Base-by-base conservation (phyloP, 2,113 vertebrate species). In the Triplophysa siluroides region DNA sequence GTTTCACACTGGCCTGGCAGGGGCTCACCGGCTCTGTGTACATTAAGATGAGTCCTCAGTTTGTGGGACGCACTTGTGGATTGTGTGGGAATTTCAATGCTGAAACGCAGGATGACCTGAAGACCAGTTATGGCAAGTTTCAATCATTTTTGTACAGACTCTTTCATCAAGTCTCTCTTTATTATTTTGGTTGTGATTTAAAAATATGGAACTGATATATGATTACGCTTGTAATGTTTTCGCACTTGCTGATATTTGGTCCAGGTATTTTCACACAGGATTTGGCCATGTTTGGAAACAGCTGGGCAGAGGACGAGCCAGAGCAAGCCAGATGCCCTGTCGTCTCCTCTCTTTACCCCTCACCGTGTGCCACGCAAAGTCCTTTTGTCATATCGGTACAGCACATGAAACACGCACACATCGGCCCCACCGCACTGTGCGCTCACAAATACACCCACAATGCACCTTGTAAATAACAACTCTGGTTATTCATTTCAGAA, bases 21-120 rank as follows among this genome's bases (percentile, higher is more conserved):
- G 96, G 96, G 0, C 66, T 23, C 79, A 76, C 41, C 0, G 95
- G 95, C 8, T 96, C 96, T 14, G 88, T 94, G 72, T 99, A 99
- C 86, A 92, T 99, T 83, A 97, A 98, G 86, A 96, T 98, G 94
- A 94, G 92, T 81, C 95, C 96, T 0, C 95, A 98, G 65, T 96
- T 95, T 62, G 90, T 98, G 80, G 96, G 95, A 58, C 92, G 94
- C 84, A 95, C 95, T 2, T 96, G 89, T 0, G 97, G 97, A 0
- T 78, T 99, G 45, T 99, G 97, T 83, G 97, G 97, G 10, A 98
- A 99, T 87, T 98, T 98, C 80, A 98, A 99, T 11, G 97, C 96
- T 0, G 81, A 97, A 60, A 83, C 95, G 24, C 94, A 96, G 78
- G 97, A 99, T 60, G 97, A 99, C 78, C 91, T 98, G 79, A 91